Conservation (phyloP, 2,797 vertebrate genomes). For the Acrocephalus scirpaceus region DNA sequence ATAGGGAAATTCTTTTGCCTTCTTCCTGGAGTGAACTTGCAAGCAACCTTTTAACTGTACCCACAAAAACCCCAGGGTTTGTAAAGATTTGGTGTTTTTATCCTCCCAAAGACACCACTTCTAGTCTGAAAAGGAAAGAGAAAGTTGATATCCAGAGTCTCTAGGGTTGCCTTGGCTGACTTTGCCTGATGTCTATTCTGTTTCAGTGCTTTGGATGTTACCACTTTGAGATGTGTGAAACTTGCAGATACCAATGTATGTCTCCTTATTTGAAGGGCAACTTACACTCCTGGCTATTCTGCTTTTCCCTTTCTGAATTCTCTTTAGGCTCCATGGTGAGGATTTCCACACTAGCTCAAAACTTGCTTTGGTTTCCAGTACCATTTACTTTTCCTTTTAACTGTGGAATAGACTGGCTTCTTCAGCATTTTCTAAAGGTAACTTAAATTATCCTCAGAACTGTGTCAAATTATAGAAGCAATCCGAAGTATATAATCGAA, state of each 20-base stretch:
- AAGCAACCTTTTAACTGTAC: neutral
- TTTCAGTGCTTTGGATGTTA: neutral
- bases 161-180: neutral
- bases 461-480: conserved; percentile 13
- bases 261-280: neutral
- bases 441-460: neutral
- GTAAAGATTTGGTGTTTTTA: neutral
- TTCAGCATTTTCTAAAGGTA: neutral
- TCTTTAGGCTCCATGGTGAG: neutral
- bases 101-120: neutral
- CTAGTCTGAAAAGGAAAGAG: neutral
- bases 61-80: neutral
- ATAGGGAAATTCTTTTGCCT: neutral
- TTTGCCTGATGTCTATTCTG: neutral
- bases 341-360: neutral
- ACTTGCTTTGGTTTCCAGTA: neutral
- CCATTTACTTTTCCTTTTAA: neutral
- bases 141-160: neutral
- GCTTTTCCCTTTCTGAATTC: neutral
- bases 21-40: neutral
- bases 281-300: neutral
- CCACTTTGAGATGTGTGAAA: neutral
- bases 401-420: neutral
- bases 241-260: neutral
- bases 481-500: neutral